Base-by-base conservation (phyloP, 2,113 vertebrate genomes). In the Hepsetus odoe region DNA sequence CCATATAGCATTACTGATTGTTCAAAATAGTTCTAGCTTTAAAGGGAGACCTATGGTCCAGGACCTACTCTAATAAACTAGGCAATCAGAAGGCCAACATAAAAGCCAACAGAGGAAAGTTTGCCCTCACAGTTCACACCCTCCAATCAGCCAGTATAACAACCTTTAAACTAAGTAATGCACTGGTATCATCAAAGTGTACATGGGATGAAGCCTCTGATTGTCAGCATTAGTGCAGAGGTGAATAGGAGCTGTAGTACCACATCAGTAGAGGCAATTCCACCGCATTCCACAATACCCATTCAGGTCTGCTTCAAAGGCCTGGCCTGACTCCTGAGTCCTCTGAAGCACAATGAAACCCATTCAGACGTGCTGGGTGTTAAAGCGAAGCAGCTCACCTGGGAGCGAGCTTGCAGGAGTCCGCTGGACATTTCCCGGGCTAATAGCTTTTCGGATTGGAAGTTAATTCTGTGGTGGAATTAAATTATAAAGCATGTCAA, bases 401-500 rank as follows among this genome's bases (percentile, higher is more conserved):
- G 88, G 73, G 81, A 78, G 64, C 58, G 35, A 65, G 72, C 65
- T 32, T 1, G 58, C 80, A 66, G 79, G 46, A 26, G 69, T 62
- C 64, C 4, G 42, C 33, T 53, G 40, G 59, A 80, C 64, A 79
- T 80, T 85, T 84, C 82, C 82, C 75, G 59, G 76, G 51, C 76
- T 87, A 82, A 80, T 86, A 82, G 77, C 12, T 84, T 86, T 80
- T 79, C 83, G 84, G 87, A 90, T 86, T 83, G 87, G 86, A 87
- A 84, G 83, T 92, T 92, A 89, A 89, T 89, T 93, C 88, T 87
- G n/a, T 58, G 14, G 70, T 85, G 69, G 72, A 87, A 93, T 94
- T 90, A 88, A 92, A 92, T 92, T 90, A 90, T 89, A 91, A 92
- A 88, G 79, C 79, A 72, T 83, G 81, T 93, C 86, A 92, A 90